Percentiles rank a stretch among this genome's conserved stretches.
phyloP scores from a whole-genome alignment of 2,113 vertebrate genomes.

The Gasterosteus nipponicus region DNA sequence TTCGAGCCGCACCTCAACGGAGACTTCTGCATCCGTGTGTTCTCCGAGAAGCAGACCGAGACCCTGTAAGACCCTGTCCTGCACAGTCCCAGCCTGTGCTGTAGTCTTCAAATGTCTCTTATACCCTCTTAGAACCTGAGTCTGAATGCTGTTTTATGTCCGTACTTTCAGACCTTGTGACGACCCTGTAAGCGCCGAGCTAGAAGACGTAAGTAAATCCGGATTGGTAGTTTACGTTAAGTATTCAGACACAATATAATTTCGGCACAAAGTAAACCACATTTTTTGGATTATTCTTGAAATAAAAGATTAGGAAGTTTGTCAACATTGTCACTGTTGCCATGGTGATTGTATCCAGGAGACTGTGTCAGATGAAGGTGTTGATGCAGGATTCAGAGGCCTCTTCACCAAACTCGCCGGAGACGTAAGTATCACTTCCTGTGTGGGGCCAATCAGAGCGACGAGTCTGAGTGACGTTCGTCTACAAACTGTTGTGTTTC shows the following conservation, averaged over 20 bases:
- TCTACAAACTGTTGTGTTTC: slow-evolving; percentile 10
- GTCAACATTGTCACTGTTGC: not conserved
- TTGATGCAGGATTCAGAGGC: slow-evolving; percentile 79
- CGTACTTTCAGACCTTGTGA: slow-evolving; percentile 74
- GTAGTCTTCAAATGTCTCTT: not conserved
- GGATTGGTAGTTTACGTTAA: not conserved
- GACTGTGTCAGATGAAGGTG: slow-evolving; percentile 67
- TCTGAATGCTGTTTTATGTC: not conserved
- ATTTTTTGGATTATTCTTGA: too few relatives aligned
- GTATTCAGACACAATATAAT: too few relatives aligned
- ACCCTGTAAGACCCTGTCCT: slow-evolving; percentile 79
- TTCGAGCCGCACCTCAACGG: slow-evolving; percentile 90
- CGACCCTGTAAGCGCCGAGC: slow-evolving; percentile 75
- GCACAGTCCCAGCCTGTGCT: not conserved
- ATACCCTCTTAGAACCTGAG: not conserved
- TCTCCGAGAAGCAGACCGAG: slow-evolving; percentile 90
- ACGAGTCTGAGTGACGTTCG: not conserved
- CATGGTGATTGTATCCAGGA: slow-evolving; percentile 76
- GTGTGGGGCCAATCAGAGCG: not conserved
- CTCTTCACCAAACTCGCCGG: slow-evolving; percentile 85
- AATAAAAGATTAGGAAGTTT: not conserved
- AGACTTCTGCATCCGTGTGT: slow-evolving; percentile 93
- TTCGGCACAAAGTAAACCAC: too few relatives aligned
- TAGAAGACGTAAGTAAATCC: slow-evolving; percentile 72
- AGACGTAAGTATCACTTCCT: slow-evolving; percentile 72